Evolutionary conservation across 2,888 invertebrate species (phyloP), one percentile per base, ranked within the genome.

Genomic region (Morpho helenor): DNA sequence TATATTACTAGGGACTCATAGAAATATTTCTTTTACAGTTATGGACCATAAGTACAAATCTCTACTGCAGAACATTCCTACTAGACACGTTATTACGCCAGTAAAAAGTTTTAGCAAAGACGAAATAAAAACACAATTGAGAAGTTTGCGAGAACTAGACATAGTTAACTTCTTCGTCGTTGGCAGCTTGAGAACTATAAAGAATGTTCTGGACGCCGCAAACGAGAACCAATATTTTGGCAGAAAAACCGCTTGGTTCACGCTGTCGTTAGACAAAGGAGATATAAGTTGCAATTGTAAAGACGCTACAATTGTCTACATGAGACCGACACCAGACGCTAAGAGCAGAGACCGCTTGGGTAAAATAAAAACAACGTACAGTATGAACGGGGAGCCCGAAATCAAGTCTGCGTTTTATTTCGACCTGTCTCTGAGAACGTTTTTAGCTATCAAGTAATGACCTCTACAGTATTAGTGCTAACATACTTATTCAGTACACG

Each of bases 41-140:
- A 96, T 98, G 96, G 97, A 97, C 74, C 97, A 98, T 87, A 97
- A 98, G 82, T 98, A 97, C 83, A 97, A 97, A 82, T 95, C 97
- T 8, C 84, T 98, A 7, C 89, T 98, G 44, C 94, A 97, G 81
- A 98, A 98, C 77, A 95, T 98, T 57, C 96, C 97, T 7, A 96
- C 97, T 0, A 92, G 98, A 8, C 98, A 98, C 80, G 94, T 98
- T 1, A 97, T 98, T 63, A 94, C 95, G 4, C 92, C 92, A 7
- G 87, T 92, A 0, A 91, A 92, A 66, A 85, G 89, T 68, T 90
- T 92, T 43, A 89, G 92, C 60, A 92, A 93, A 66, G 93, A 92
- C 62, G 92, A 93, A 63, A 90, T 94, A 51, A 92, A 92, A 67
- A 92, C 92, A 0, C 97, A 97, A 76, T 85, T 97, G 66, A 91